These are phyloP conservation scores for Panurus biarmicus DNA, from an alignment of 2,113 vertebrate species.

Conservation along the genomic window DNA sequence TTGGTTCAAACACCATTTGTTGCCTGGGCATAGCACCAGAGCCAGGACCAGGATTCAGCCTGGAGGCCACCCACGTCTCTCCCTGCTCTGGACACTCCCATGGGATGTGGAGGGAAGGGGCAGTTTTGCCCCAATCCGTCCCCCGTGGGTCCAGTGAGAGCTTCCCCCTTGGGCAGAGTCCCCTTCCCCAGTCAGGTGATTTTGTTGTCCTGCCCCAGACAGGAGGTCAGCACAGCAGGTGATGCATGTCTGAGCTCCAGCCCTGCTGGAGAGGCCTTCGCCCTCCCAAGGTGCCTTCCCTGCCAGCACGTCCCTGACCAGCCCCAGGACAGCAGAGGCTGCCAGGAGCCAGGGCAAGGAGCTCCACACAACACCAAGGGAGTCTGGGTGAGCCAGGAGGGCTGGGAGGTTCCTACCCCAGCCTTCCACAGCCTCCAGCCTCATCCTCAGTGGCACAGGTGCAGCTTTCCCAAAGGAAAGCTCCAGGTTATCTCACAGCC, in stretches of 20 bases:
- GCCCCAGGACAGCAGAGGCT: neutral
- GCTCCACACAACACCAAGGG: neutral
- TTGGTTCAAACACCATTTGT: neutral
- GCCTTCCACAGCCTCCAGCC: neutral
- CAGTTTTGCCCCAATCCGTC: neutral
- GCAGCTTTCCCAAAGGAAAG: neutral
- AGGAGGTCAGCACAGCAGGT: neutral
- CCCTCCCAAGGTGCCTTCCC: neutral
- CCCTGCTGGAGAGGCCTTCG: neutral
- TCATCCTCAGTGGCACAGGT: neutral
- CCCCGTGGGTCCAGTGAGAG: neutral
- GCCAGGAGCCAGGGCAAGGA: neutral
- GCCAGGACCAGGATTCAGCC: neutral
- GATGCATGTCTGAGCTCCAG: neutral
- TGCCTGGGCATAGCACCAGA: neutral
- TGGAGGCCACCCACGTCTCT: accelerated
- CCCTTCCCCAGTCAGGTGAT: neutral
- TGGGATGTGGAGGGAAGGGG: accelerated
- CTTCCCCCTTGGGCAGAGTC: neutral
- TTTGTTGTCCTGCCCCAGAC: neutral
- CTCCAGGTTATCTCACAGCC: neutral
- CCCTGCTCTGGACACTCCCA: neutral
- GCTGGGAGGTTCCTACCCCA: neutral
- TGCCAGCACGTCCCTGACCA: neutral
- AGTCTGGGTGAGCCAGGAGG: neutral